Percentiles rank a stretch among this genome's conserved stretches.
Evolutionary conservation across 2,113 vertebrate species (phyloP).

Genomic region (Lophochroa leadbeateri): DNA sequence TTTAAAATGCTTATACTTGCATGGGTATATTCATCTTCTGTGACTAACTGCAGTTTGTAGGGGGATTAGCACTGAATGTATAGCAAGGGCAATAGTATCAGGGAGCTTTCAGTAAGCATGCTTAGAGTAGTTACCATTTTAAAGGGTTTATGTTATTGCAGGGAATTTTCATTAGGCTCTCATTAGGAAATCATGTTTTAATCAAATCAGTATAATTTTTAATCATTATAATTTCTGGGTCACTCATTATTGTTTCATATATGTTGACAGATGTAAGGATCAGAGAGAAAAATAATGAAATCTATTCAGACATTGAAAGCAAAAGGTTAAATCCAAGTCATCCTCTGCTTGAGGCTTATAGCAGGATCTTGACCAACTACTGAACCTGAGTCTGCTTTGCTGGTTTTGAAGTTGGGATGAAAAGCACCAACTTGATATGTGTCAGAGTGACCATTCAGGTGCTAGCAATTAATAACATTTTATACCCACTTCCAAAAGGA

Average conservation of each 20-base stretch:
- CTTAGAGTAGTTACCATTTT: not conserved
- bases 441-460: rapidly evolving
- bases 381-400: not conserved
- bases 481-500: not conserved
- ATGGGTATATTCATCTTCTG: not conserved
- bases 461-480: not conserved
- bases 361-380: not conserved
- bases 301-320: not conserved
- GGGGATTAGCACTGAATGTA: not conserved
- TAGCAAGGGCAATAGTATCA: not conserved
- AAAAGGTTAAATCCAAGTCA: not conserved
- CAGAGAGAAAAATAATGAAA: not conserved
- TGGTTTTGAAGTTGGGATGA: not conserved
- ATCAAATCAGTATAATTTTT: not conserved
- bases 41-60: not conserved
- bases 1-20: not conserved
- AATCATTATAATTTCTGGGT: not conserved
- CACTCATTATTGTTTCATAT: not conserved
- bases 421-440: not conserved
- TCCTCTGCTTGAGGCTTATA: not conserved
- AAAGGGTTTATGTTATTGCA: not conserved
- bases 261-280: not conserved
- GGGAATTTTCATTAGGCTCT: not conserved
- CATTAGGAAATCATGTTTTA: not conserved
- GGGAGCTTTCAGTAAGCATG: not conserved